Evolutionary conservation across 2,113 vertebrate genomes (phyloP), one percentile per base, ranked within the genome.

Genomic region (Acrocephalus arundinaceus): DNA sequence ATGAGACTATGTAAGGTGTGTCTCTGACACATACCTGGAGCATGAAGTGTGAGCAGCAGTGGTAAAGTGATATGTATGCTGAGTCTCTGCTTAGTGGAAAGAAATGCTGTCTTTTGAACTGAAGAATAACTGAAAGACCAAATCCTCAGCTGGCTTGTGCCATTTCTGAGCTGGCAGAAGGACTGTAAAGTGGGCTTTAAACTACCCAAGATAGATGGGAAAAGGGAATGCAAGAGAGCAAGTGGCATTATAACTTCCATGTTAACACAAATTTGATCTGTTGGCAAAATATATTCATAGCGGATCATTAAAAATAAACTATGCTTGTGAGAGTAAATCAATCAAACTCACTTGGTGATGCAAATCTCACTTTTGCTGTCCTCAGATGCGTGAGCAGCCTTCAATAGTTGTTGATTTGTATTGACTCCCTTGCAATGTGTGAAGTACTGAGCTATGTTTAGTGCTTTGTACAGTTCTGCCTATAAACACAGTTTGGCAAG

Each of bases 281-380:
- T 88, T 96, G 82, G 67, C 88, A 93, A 90, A 93, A 93, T 72
- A 75, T 48, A 51, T 43, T 66, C 74, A 54, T 72, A 71, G 66
- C 20, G 30, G 57, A 58, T 90, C 67, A 90, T 86, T 91, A 52
- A 82, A 70, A 95, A 91, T 93, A 93, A 90, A 75, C 33, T 1
- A 22, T 73, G 45, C 70, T 87, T 87, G 25, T 86, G 63, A 83
- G 58, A 68, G 28, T 55, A 91, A 95, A 74, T 91, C 93, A 88
- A 19, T 87, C 88, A 74, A 93, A 48, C 45, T 85, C 45, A 58
- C 22, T 75, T 72, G 55, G 27, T 89, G 84, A 88, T 87, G 66
- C 73, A 91, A 22, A 81, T 91, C 35, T 92, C 51, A 46, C 61
- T 87, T 91, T 58, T 85, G 30, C 74, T 90, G 67, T 61, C 84